Evolutionary conservation across 30 jellyfish, hydroid and myxozoan genomes (phyloP).

Genomic region (Pelagia noctiluca): DNA sequence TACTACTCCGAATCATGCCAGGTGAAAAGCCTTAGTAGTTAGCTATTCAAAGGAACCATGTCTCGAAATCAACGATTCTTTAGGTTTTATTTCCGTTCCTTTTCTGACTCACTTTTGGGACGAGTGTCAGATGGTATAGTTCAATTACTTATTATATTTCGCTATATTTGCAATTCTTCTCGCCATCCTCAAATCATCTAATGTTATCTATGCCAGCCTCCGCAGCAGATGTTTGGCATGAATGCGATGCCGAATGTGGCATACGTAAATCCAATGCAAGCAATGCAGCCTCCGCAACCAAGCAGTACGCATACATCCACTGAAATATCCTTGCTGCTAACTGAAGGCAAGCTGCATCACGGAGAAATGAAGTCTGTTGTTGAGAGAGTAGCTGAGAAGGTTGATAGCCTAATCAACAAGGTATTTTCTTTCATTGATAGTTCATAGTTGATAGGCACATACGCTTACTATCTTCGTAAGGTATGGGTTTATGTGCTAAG

Average conservation of each 20-base stretch:
- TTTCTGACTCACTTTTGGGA: too few species aligned
- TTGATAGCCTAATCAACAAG: slow-evolving; percentile 66
- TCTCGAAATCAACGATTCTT: too few species aligned
- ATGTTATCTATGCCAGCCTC: slow-evolving; percentile 11
- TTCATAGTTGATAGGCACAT: too few species aligned
- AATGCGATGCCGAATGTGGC: slow-evolving; percentile 41
- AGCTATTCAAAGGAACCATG: too few species aligned
- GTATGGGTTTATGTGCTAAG: too few species aligned
- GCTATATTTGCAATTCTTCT: too few species aligned
- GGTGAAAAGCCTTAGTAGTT: too few species aligned
- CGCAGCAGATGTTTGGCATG: slow-evolving; percentile 50
- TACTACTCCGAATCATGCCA: too few species aligned
- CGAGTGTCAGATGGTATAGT: too few species aligned
- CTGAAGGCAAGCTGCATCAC: slow-evolving; percentile 81
- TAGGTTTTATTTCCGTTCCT: too few species aligned
- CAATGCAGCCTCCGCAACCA: slow-evolving; percentile 59
- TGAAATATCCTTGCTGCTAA: slow-evolving; percentile 68
- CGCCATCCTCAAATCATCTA: background rate
- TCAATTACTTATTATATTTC: too few species aligned
- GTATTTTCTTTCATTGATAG: slow-evolving; percentile 7
- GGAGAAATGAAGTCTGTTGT: slow-evolving; percentile 78
- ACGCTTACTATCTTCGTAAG: too few species aligned
- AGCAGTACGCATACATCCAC: slow-evolving; percentile 42
- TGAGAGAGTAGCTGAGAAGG: slow-evolving; percentile 71
- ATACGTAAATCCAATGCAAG: slow-evolving; percentile 44